Evolutionary conservation across 2,113 vertebrate genomes (phyloP).

Genomic region (Carlito syrichta): DNA sequence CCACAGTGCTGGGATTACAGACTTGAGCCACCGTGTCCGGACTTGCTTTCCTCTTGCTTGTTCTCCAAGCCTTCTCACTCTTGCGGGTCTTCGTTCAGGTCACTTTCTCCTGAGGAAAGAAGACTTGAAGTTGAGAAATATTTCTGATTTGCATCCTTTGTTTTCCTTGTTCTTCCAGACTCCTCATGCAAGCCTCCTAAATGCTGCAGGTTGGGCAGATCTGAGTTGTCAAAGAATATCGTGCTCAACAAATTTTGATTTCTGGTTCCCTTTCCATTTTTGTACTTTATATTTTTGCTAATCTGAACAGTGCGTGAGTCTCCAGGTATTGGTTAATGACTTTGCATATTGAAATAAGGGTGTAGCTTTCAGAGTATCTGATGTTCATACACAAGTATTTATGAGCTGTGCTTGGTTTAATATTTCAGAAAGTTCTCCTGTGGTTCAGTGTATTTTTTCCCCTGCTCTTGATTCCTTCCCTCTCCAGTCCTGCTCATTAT

Average conservation of each 20-base stretch:
- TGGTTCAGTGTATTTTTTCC: neutral
- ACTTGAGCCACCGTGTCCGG: too few species aligned
- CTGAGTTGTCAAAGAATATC: neutral
- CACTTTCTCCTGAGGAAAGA: neutral
- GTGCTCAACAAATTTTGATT: neutral
- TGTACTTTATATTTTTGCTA: neutral
- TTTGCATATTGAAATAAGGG: neutral
- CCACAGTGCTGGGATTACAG: too few species aligned
- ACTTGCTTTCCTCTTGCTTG: neutral
- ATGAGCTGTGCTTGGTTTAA: neutral
- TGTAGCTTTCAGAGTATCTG: neutral
- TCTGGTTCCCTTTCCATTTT: neutral
- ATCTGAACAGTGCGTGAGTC: neutral
- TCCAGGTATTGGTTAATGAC: neutral
- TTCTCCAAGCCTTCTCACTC: neutral
- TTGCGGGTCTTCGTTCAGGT: neutral
- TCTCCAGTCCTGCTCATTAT: constrained; percentile 23
- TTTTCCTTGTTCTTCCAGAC: neutral
- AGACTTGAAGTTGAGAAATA: neutral
- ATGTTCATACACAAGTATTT: neutral
- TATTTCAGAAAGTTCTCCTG: neutral
- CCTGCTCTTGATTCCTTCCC: neutral
- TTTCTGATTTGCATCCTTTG: neutral
- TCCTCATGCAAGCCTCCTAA: neutral
- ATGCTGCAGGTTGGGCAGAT: neutral